Base-by-base conservation (phyloP, 2,797 vertebrate species). In the Tinamus major region DNA sequence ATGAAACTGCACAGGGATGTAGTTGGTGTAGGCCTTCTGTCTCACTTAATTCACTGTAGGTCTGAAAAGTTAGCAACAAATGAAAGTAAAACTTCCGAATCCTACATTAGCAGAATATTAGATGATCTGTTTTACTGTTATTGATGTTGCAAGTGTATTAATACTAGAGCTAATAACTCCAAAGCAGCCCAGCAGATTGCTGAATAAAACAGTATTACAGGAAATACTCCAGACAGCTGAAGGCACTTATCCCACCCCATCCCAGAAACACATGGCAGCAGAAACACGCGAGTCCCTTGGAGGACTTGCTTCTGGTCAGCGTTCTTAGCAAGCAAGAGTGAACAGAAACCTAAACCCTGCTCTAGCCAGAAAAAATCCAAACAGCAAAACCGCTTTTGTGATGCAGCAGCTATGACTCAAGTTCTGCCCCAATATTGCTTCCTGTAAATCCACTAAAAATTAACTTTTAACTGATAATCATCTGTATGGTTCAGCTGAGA, bases 371-470 rank as follows among this genome's bases (percentile, higher is more conserved):
- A 56, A 16, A 16, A 16, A 26, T 19, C 42, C 51, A 51, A 84
- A 26, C 19, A 48, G 21, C 69, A 71, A 61, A 85, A 63, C 1
- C 3, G 4, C 2, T 0, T 0, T 37, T 37, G 67, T 46, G 48
- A 63, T 41, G 46, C 19, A 41, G 27, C 53, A 53, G 6, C 18
- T 39, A 48, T 0, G 2, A 59, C 19, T 71, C 53, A 33, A 48
- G 3, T 29, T 55, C 51, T 70, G 41, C 13, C 6, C 35, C 53
- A 61, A 78, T 9, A 68, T 35, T 5, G 4, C 64, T 86, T 81
- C 72, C 42, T 77, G 79, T 69, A 78, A 91, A 69, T 46, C 23
- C 39, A 39, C 41, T 75, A 27, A 77, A 69, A 63, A 5, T 1
- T 3, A 81, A 65, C 18, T 88, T 80, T 69, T 53, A 39, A 74